Evolutionary conservation across 1,140 invertebrate genomes (phyloP).

Genomic region (Physella acuta): DNA sequence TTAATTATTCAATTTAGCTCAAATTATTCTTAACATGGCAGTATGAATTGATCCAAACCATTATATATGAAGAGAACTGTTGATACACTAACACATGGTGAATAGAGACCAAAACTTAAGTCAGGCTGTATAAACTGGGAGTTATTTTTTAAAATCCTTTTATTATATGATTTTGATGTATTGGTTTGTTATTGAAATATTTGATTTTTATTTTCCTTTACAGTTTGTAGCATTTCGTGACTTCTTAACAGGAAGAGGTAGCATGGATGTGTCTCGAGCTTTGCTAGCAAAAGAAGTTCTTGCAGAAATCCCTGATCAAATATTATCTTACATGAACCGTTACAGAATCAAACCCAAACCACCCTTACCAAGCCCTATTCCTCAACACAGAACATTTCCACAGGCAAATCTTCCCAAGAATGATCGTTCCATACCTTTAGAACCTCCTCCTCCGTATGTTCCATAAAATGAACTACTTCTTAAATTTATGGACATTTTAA

Average conservation of each 20-base stretch:
- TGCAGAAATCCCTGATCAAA: constrained; percentile 68
- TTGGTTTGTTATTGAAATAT: too few species aligned
- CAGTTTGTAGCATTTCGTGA: constrained; percentile 67
- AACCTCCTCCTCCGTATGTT: background rate
- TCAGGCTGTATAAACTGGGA: too few species aligned
- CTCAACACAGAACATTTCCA: background rate
- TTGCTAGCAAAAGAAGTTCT: constrained; percentile 67
- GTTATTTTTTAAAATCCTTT: too few species aligned
- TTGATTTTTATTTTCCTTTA: background rate
- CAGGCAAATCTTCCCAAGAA: background rate
- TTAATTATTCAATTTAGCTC: too few species aligned
- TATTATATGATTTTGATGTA: too few species aligned
- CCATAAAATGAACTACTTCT: too few species aligned
- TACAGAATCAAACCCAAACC: constrained; percentile 61
- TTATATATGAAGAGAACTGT: too few species aligned
- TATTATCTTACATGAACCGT: constrained; percentile 67
- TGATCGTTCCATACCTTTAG: too few species aligned
- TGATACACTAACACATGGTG: too few species aligned
- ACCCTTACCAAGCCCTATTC: constrained; percentile 12
- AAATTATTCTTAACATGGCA: background rate
- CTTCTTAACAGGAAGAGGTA: constrained; percentile 52
- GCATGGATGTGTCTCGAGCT: constrained; percentile 44
- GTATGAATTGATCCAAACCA: background rate
- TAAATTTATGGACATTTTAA: too few species aligned
- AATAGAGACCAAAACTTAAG: too few species aligned